Conservation (phyloP, 2,888 invertebrate genomes). For the Drosophila hamatofila region DNA sequence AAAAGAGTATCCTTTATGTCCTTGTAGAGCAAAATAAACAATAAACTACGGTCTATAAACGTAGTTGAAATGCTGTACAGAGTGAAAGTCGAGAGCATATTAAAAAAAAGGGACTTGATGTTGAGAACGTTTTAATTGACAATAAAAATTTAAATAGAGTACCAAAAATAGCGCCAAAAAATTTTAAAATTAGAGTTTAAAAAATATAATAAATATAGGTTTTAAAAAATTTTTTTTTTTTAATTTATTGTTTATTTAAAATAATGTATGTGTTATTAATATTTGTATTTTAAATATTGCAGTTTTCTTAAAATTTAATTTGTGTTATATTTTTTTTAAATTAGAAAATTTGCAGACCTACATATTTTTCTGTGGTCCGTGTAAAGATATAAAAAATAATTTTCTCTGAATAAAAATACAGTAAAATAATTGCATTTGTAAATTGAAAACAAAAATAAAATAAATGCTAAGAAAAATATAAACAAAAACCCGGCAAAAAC, state of each 20-base stretch:
- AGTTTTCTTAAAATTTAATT: neutral
- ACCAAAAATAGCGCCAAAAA: no score
- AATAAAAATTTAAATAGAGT: neutral
- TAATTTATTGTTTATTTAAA: no score
- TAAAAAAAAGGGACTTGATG: neutral
- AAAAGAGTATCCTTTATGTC: conserved; percentile 23
- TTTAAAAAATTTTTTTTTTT: no score
- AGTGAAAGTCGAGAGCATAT: neutral
- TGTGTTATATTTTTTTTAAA: neutral
- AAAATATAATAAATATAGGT: neutral
- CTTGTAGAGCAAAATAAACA: conserved; percentile 32
- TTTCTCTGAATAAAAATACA: neutral
- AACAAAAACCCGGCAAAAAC: no score
- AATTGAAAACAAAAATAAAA: neutral
- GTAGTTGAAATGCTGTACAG: conserved; percentile 54
- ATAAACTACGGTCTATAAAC: conserved; percentile 50
- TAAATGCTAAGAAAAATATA: no score
- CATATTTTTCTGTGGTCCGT: conserved; percentile 3
- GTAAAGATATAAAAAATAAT: neutral
- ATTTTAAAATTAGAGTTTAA: no score
- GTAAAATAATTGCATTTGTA: neutral
- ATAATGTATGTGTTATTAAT: no score
- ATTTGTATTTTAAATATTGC: neutral
- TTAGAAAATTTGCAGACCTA: no score
- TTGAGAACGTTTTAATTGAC: neutral